phyloP scores from a whole-genome alignment of 2,888 invertebrate species.

The Aphidoletes aphidimyza region DNA sequence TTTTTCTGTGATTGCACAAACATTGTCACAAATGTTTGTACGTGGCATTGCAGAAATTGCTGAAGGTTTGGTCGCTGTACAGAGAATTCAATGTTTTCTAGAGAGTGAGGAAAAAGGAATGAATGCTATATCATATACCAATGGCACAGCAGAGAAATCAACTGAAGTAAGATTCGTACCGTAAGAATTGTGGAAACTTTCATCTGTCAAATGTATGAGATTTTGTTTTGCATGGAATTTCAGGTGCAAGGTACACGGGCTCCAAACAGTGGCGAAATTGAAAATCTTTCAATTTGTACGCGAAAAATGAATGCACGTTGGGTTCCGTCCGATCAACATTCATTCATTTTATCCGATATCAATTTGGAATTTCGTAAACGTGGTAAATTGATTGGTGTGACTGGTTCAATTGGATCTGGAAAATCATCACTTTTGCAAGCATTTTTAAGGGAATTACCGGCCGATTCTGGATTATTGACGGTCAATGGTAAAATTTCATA shows the following conservation, averaged over 20 bases:
- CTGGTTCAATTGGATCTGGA: constrained; percentile 81
- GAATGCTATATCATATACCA: neutral
- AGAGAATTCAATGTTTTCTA: constrained; percentile 70
- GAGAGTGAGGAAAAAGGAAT: constrained; percentile 64
- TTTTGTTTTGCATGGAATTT: too few relatives aligned
- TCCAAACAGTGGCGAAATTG: neutral
- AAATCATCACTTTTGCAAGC: constrained; percentile 77
- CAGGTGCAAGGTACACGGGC: too few relatives aligned
- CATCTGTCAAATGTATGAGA: neutral
- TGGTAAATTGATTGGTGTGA: constrained; percentile 74
- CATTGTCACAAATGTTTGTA: constrained; percentile 71
- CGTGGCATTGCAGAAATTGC: constrained; percentile 81
- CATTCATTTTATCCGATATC: neutral
- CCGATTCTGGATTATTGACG: constrained; percentile 67
- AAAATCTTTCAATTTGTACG: neutral
- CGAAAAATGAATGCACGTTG: neutral
- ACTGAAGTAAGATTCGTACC: too few relatives aligned
- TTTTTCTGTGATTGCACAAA: constrained; percentile 69
- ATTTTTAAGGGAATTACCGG: constrained; percentile 79
- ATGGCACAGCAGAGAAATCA: neutral
- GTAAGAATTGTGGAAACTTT: too few relatives aligned
- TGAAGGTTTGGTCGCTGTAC: constrained; percentile 81
- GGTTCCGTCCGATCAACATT: neutral
- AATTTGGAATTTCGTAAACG: constrained; percentile 67
- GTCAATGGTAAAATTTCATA: constrained; percentile 76